Conservation (phyloP, 2,888 invertebrate genomes). For the Synanthedon tipuliformis region DNA sequence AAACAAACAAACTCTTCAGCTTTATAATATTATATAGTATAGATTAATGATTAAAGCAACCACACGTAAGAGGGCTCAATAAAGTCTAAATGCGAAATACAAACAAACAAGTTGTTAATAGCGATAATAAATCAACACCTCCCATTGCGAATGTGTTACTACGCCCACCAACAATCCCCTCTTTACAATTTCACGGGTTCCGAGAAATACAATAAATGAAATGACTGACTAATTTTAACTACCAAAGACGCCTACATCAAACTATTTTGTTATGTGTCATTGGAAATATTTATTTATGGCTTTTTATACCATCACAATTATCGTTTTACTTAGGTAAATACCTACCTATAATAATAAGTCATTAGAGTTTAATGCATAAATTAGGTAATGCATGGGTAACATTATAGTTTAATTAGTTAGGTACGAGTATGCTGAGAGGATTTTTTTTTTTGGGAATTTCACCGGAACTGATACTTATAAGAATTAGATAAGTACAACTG, state of each 20-base stretch:
- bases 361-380: no score
- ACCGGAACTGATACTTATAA: no score
- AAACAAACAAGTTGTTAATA: conserved; percentile 25
- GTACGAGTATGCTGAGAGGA: no score
- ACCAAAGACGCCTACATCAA: background rate
- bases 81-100: conserved; percentile 9
- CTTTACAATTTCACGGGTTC: conserved; percentile 40
- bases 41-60: no score
- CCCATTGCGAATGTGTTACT: conserved; percentile 39
- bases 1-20: no score
- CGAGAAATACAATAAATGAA: conserved; percentile 29
- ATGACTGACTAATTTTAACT: conserved; percentile 24
- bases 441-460: no score
- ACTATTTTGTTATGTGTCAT: background rate
- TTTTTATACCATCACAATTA: background rate
- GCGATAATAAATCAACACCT: conserved; percentile 58
- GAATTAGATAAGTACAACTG: no score
- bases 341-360: no score
- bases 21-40: no score
- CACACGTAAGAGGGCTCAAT: no score
- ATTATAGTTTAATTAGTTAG: no score
- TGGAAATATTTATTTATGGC: background rate
- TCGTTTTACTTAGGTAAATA: background rate
- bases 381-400: no score
- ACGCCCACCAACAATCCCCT: conserved; percentile 56